Evolutionary conservation across 2,113 vertebrate species (phyloP).

Genomic region (Tetraodon nigroviridis): DNA sequence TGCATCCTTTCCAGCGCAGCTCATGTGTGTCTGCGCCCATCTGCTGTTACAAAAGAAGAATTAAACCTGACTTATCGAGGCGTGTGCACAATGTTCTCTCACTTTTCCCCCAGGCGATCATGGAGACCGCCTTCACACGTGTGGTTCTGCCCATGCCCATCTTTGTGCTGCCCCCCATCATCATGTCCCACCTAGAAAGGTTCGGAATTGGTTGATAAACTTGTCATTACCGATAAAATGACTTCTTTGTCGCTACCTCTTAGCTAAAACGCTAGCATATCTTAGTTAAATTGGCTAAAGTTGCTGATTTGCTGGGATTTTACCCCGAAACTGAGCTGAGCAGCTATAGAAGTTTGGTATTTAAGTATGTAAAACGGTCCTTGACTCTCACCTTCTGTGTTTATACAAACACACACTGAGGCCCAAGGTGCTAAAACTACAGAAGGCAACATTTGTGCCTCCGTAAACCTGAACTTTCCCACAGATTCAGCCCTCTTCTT

Average conservation of each 20-base stretch:
- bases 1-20: slow-evolving; percentile 6
- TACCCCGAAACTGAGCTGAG: too few relatives aligned
- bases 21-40: slow-evolving; percentile 23
- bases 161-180: slow-evolving; percentile 93
- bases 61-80: slow-evolving; percentile 38
- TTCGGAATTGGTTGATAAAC: slow-evolving; percentile 59
- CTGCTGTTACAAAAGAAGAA: slow-evolving; percentile 28
- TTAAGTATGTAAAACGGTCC: too few relatives aligned
- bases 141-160: slow-evolving; percentile 97
- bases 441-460: slow-evolving; percentile 1
- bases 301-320: too few relatives aligned
- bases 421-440: too few relatives aligned
- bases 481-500: slow-evolving; percentile 11
- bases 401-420: too few relatives aligned
- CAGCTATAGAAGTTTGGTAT: too few relatives aligned
- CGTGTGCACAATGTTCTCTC: slow-evolving; percentile 49
- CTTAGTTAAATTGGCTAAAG: too few relatives aligned
- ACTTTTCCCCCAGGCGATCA: slow-evolving; percentile 81
- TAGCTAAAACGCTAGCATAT: too few relatives aligned
- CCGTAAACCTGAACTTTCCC: slow-evolving; percentile 16
- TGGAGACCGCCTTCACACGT: slow-evolving; percentile 92
- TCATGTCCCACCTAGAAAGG: slow-evolving; percentile 98
- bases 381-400: too few relatives aligned
- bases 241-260: neutral
- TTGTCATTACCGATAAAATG: neutral